A percentile compares a stretch with the other conserved stretches of the same genome.
These are phyloP conservation scores for Matsumurasca onukii DNA, from an alignment of 1,140 invertebrate genomes.

Conservation along the genomic window DNA sequence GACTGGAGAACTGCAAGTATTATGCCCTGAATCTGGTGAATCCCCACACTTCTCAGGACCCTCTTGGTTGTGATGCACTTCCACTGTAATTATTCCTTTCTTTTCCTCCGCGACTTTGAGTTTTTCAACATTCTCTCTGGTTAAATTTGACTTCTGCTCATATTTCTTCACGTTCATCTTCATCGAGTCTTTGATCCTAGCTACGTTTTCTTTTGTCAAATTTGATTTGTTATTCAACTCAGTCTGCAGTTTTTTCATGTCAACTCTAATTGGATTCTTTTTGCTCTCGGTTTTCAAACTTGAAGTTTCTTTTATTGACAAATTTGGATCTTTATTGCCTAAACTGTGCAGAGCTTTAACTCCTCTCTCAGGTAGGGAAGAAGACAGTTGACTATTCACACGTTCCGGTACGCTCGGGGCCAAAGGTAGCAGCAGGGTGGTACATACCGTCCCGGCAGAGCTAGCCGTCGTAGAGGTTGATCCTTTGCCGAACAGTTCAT, in stretches of 20 bases:
- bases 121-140: constrained; percentile 40
- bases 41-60: constrained; percentile 42
- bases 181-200: constrained; percentile 48
- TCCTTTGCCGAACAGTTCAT: constrained; percentile 84
- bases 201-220: too few species aligned
- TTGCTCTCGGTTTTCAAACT: constrained; percentile 37
- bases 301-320: constrained; percentile 36
- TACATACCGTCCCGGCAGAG: constrained; percentile 85
- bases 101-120: constrained; percentile 36
- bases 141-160: constrained; percentile 35
- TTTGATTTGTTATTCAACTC: too few species aligned
- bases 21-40: constrained; percentile 72
- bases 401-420: constrained; percentile 66
- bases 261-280: too few species aligned
- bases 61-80: constrained; percentile 38
- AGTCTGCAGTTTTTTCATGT: too few species aligned
- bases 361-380: constrained; percentile 29
- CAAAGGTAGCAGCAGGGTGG: constrained; percentile 59
- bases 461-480: constrained; percentile 83
- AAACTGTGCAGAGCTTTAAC: constrained; percentile 31
- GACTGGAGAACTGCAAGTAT: constrained; percentile 76
- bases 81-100: constrained; percentile 40
- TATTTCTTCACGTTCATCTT: constrained; percentile 38
- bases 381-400: constrained; percentile 55
- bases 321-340: constrained; percentile 34